Conservation (phyloP, 2,113 vertebrate genomes). For the Pristiophorus japonicus region DNA sequence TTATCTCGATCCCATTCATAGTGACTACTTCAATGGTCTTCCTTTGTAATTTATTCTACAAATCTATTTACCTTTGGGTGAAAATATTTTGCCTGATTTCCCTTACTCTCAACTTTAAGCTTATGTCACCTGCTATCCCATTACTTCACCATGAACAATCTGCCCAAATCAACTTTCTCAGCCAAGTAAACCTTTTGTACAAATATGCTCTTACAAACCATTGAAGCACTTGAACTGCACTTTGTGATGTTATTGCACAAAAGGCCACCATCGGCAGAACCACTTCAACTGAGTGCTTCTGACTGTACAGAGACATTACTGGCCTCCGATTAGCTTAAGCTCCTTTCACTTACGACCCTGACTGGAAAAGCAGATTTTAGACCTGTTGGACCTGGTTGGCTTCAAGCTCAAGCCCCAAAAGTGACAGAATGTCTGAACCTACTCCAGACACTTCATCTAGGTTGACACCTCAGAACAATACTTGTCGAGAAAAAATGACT, state of each 20-base stretch:
- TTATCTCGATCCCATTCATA: background rate
- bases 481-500: background rate
- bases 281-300: background rate
- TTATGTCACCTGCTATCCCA: no score
- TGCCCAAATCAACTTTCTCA: background rate
- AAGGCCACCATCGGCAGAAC: background rate
- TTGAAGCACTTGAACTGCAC: background rate
- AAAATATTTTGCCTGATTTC: background rate
- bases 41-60: background rate
- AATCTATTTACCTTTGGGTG: background rate
- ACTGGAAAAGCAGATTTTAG: background rate
- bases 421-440: slow-evolving; percentile 5
- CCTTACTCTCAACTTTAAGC: background rate
- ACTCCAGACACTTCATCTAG: background rate
- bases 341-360: background rate
- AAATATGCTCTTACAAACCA: background rate
- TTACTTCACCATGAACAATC: background rate
- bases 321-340: background rate
- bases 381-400: background rate
- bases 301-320: background rate
- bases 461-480: background rate
- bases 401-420: background rate
- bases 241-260: background rate
- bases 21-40: background rate
- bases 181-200: background rate